A percentile compares a stretch with the other conserved stretches of the same genome.
phyloP scores from a whole-genome alignment of 2,888 invertebrate species.

The Apodemia hepburni region DNA sequence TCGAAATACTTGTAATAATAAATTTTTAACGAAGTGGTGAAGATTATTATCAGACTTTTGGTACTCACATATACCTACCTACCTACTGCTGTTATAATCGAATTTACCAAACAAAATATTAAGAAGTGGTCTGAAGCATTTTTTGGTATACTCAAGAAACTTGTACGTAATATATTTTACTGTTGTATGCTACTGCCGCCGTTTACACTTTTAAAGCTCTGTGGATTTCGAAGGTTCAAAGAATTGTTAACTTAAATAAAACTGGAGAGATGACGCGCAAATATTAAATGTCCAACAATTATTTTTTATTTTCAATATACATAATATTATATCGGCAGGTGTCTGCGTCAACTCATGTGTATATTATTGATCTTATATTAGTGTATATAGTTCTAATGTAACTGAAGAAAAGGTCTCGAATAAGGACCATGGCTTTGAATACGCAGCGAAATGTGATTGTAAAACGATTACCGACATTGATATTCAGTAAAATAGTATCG shows the following conservation, averaged over 20 bases:
- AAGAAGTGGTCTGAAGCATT: not conserved
- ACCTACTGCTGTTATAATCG: no score
- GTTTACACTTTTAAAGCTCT: no score
- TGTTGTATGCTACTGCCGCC: no score
- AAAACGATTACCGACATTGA: not conserved
- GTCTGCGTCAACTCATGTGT: not conserved
- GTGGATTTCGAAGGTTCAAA: not conserved
- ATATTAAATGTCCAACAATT: no score
- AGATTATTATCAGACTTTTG: not conserved
- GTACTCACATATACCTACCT: not conserved
- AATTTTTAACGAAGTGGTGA: not conserved
- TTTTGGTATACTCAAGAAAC: not conserved
- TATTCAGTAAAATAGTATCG: not conserved
- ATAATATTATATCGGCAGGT: not conserved
- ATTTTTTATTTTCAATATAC: not conserved
- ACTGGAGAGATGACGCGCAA: no score
- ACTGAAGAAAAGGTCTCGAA: not conserved
- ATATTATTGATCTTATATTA: not conserved
- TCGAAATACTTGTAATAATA: not conserved
- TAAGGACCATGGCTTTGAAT: not conserved
- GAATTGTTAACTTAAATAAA: not conserved
- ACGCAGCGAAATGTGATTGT: not conserved
- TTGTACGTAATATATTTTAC: no score
- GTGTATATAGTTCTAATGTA: constrained; percentile 4
- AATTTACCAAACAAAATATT: no score